These are phyloP conservation scores for Corella eumyota DNA, from an alignment of 23 tunicate genomes.

Conservation along the genomic window DNA sequence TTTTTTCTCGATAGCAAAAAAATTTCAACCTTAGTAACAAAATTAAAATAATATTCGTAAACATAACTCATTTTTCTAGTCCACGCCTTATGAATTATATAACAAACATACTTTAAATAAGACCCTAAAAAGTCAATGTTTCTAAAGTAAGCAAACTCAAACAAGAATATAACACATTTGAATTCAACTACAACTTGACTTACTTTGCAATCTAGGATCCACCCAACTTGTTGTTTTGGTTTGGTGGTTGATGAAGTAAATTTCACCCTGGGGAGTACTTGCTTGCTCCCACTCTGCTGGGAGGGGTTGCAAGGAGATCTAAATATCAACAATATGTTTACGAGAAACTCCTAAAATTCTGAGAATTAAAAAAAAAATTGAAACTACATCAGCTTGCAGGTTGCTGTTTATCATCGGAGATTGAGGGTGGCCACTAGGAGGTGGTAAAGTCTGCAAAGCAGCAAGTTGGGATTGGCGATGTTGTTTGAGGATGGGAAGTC, in stretches of 20 bases:
- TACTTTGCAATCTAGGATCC: conserved; percentile 72
- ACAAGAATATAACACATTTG: too few relatives aligned
- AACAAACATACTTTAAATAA: too few relatives aligned
- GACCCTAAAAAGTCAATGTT: too few relatives aligned
- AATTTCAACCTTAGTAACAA: too few relatives aligned
- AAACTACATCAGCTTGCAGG: background rate
- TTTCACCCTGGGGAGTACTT: conserved; percentile 62
- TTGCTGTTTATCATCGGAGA: conserved; percentile 10
- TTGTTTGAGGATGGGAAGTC: conserved; percentile 66
- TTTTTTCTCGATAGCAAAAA: too few relatives aligned
- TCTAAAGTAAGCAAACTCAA: too few relatives aligned
- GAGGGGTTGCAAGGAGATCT: conserved; percentile 25
- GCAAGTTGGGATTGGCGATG: conserved; percentile 56
- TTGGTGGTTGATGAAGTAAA: conserved; percentile 78
- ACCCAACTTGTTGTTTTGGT: conserved; percentile 72
- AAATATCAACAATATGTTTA: background rate
- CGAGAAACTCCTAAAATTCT: background rate
- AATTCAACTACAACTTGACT: too few relatives aligned
- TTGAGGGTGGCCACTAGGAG: conserved; percentile 1
- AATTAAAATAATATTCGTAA: too few relatives aligned
- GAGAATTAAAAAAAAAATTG: background rate
- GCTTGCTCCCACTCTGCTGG: conserved; percentile 93
- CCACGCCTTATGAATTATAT: too few relatives aligned
- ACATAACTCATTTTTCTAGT: too few relatives aligned
- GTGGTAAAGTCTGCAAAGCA: conserved; percentile 27